phyloP scores from a whole-genome alignment of 2,797 vertebrate species.

The Hylomyscus alleni region DNA sequence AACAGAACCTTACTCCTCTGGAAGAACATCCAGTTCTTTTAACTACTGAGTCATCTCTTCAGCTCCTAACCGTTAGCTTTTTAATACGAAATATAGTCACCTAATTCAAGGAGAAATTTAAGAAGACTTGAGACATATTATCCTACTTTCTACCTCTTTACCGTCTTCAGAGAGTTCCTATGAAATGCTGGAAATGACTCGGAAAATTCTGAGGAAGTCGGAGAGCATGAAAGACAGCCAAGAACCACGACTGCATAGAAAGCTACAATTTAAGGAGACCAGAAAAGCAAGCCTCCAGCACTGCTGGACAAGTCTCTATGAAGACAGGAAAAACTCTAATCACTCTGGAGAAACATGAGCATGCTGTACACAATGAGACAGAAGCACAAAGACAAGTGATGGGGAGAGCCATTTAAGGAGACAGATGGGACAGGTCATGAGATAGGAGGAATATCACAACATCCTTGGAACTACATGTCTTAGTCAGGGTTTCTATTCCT shows the following conservation, averaged over 20 bases:
- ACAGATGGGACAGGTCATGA: not conserved
- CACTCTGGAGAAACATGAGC: not conserved
- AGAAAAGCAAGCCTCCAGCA: not conserved
- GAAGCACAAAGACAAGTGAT: not conserved
- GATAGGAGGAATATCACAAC: not conserved
- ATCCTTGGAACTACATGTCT: not conserved
- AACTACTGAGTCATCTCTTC: not conserved
- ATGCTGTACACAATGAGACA: fast-evolving
- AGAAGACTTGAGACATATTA: not conserved
- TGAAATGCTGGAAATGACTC: not conserved
- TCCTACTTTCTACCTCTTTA: not conserved
- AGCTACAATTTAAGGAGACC: not conserved
- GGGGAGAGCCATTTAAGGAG: not conserved
- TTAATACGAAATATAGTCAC: not conserved
- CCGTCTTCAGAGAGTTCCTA: not conserved
- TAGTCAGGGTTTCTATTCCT: no score
- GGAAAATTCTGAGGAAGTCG: conserved; percentile 51
- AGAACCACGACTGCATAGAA: not conserved
- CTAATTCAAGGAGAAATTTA: conserved; percentile 47
- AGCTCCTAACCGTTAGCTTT: no score
- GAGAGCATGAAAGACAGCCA: not conserved
- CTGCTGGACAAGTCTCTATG: not conserved
- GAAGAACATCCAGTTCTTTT: not conserved
- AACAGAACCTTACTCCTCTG: not conserved
- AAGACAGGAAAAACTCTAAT: not conserved